Conservation (phyloP, 2,113 vertebrate species). For the Chinchilla lanigera region DNA sequence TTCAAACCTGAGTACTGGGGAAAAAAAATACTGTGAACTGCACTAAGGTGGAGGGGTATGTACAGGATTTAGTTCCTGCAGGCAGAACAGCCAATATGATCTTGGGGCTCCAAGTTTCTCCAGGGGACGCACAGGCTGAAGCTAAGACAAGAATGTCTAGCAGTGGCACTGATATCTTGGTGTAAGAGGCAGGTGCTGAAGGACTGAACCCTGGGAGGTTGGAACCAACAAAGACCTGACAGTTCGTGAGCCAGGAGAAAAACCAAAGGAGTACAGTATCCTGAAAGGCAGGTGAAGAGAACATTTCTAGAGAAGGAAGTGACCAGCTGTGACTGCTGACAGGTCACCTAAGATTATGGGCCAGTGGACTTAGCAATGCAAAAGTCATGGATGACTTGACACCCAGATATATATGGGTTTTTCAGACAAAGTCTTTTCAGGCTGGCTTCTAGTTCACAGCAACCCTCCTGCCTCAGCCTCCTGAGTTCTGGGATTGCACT, state of each 20-base stretch:
- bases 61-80: not conserved
- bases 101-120: not conserved
- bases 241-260: not conserved
- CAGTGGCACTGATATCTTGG: too few relatives aligned
- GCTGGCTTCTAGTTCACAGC: not conserved
- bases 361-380: not conserved
- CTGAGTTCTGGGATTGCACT: not conserved
- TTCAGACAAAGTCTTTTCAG: not conserved
- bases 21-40: not conserved
- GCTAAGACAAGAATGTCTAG: not conserved
- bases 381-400: not conserved
- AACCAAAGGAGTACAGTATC: not conserved
- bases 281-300: not conserved
- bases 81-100: not conserved
- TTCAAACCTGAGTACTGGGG: not conserved
- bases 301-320: not conserved
- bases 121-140: not conserved
- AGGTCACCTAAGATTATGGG: not conserved
- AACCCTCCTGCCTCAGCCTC: not conserved
- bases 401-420: not conserved
- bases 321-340: not conserved
- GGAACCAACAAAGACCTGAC: not conserved
- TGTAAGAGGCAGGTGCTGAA: not conserved
- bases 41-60: not conserved
- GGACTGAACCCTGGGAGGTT: not conserved